Conservation (phyloP, 1,140 invertebrate genomes). For the Apis dorsata region DNA sequence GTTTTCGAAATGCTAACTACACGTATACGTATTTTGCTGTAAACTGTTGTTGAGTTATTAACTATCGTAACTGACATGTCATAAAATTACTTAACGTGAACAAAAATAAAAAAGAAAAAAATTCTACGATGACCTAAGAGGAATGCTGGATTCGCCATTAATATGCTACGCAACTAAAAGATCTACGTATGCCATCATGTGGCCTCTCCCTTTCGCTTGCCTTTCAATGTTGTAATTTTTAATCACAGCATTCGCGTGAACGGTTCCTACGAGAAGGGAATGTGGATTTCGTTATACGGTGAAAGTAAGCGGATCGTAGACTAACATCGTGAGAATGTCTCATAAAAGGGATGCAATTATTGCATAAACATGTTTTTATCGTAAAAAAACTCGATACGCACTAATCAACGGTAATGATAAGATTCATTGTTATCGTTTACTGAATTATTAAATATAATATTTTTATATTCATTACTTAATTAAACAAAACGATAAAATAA, state of each 20-base stretch:
- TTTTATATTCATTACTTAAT: no score
- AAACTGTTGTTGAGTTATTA: background rate
- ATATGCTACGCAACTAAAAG: constrained; percentile 23
- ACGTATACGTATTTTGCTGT: no score
- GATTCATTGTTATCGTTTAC: background rate
- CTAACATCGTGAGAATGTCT: background rate
- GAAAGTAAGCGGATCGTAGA: constrained; percentile 40
- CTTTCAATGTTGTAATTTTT: constrained; percentile 26
- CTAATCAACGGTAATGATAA: background rate
- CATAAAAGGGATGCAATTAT: constrained; percentile 1
- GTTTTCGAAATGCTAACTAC: no score
- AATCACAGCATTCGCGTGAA: constrained; percentile 16
- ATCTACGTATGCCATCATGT: constrained; percentile 25
- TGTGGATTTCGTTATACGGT: background rate
- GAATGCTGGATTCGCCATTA: constrained; percentile 38
- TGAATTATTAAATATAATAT: no score
- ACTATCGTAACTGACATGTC: background rate
- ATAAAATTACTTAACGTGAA: background rate
- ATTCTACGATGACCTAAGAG: constrained; percentile 14
- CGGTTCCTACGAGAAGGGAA: constrained; percentile 11
- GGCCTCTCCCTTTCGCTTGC: constrained; percentile 30
- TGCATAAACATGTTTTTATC: background rate
- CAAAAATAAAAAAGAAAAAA: background rate
- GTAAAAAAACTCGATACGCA: no score
- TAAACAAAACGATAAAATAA: no score